Base-by-base conservation (phyloP, 2,113 vertebrate genomes). In the Apteryx owenii region DNA sequence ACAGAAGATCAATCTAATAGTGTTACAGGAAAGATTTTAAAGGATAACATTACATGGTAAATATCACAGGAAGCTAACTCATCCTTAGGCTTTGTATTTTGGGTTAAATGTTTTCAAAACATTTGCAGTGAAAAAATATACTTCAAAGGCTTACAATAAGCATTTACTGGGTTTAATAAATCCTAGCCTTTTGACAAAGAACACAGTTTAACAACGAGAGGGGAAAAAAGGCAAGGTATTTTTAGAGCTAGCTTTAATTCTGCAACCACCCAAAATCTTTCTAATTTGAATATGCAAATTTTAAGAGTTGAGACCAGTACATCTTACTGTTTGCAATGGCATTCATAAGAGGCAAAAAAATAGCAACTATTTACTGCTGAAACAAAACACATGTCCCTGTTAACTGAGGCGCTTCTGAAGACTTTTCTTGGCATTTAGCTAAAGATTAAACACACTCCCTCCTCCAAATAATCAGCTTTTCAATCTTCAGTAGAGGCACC, bases 1-100 rank as follows among this genome's bases (percentile, higher is more conserved):
- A 66, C 5, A 88, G 68, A 17, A 88, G 31, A 81, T 78, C 31
- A 53, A 91, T 64, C 51, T 94, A 95, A 86, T 5, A 70, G 17
- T 4, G 22, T 81, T 64, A 83, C 6, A 77, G 38, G 75, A 90
- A 90, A 71, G 66, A 69, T 6, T 91, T 75, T 51, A 22, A 84
- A 91, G 14, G 42, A 88, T 46, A 86, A 10, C 16, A 81, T 51
- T 73, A 70, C 21, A 64, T 29, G 80, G 42, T 60, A 92, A 89
- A 75, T 29, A 83, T 1, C 58, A 66, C 29, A 66, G 6, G 6
- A 91, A 89, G 85, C 23, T 36, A 70, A 33, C 42, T 31, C 22
- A 42, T 81, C 31, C 81, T 71, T 19, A 81, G 10, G 75, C 17
- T 89, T 64, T 77, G 8, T 23, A 10, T 7, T 70, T 91, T 54